Percentiles rank a stretch among this genome's conserved stretches.
phyloP scores from a whole-genome alignment of 2,113 vertebrate species.

The Ophiodon elongatus region DNA sequence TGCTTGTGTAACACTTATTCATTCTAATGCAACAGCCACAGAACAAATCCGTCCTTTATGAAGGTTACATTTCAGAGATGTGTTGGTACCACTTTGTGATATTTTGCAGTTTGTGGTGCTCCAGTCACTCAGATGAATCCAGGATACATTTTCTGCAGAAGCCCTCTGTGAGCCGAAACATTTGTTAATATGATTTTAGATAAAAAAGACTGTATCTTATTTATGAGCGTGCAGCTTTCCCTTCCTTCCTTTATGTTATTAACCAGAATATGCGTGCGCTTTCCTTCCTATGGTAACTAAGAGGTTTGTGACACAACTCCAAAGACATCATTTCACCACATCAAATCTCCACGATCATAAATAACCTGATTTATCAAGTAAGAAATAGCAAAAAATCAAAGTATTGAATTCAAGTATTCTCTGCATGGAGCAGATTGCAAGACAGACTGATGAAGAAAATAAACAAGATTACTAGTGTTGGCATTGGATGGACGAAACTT shows the following conservation, averaged over 20 bases:
- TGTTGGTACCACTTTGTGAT: background rate
- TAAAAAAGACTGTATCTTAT: background rate
- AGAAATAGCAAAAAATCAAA: slow-evolving; percentile 10
- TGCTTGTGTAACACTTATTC: background rate
- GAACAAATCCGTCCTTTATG: background rate
- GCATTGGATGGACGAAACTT: slow-evolving; percentile 33
- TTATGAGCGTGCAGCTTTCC: background rate
- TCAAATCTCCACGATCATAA: slow-evolving; percentile 4
- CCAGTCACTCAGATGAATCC: background rate
- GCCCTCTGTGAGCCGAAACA: background rate
- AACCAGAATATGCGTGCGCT: background rate
- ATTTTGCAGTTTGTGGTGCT: background rate
- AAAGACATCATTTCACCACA: slow-evolving; percentile 9
- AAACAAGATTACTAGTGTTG: slow-evolving; percentile 52
- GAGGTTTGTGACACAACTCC: background rate
- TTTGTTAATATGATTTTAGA: background rate
- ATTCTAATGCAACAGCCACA: background rate
- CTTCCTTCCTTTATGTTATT: background rate
- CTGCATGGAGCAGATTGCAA: slow-evolving; percentile 27
- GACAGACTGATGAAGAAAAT: slow-evolving; percentile 52
- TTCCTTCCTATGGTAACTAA: background rate
- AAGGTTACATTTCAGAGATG: background rate
- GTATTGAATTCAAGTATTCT: slow-evolving; percentile 18
- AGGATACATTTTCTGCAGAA: background rate
- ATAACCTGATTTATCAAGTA: slow-evolving; percentile 15